Base-by-base conservation (phyloP, 2,888 invertebrate genomes). In the Lasioglossum marginatum region DNA sequence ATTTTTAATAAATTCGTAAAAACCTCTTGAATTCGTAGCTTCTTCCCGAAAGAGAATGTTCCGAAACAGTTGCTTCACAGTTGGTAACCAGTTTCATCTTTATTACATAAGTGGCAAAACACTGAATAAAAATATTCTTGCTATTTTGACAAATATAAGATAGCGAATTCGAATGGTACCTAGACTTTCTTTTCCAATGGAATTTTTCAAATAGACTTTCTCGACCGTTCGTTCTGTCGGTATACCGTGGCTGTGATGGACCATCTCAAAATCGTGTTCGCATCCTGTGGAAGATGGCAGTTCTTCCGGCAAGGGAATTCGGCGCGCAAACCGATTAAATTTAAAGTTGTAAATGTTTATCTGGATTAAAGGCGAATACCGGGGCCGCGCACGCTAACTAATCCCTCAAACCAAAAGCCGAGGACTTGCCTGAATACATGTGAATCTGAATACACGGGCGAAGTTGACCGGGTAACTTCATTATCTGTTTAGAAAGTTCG, bases 401-500 rank as follows among this genome's bases (percentile, higher is more conserved):
- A 82, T 83, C 70, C 78, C 40, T 78, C 83, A 71, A 84, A 83
- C 52, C 23, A 68, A 43, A 74, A 84, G 60, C 60, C 27, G n/a
- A 63, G 31, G n/a, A 40, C 31, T 48, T 37, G n/a, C 48, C 68
- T 12, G 68, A 37, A 68, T 68, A 73, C 16, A 45, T 45, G 16
- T 45, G n/a, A n/a, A 45, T 1, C 16, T 5, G 45, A n/a, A n/a
- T 79, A 71, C 40, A 48, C 57, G 48, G 34, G 10, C 52, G n/a
- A 77, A 84, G 48, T 78, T 77, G 77, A 84, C 70, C 83, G 60
- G 45, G 19, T 43, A 85, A 79, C 85, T 85, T 85, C 75, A 63
- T 84, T 85, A 75, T 85, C 75, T 79, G 75, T 79, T 85, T 76
- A 71, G 78, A 79, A 85, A 85, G 85, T 85, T 72, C 37, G 31